Conservation (phyloP, 2,797 vertebrate genomes). For the Centroberyx gerrardi region DNA sequence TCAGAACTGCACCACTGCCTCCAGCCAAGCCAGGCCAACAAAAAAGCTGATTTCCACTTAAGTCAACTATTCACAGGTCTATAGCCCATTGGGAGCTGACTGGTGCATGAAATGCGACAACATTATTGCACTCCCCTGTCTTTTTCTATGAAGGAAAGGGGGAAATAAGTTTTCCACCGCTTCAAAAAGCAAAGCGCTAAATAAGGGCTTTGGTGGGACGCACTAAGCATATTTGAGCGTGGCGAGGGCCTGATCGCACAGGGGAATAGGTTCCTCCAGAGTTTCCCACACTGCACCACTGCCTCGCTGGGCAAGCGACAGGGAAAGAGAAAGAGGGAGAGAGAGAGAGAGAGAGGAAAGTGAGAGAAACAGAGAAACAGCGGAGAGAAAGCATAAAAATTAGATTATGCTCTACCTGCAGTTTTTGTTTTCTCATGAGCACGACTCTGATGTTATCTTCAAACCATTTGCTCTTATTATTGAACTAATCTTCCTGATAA, state of each 20-base stretch:
- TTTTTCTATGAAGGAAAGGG: slow-evolving; percentile 61
- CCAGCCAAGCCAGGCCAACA: slow-evolving; percentile 17
- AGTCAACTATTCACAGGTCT: slow-evolving; percentile 65
- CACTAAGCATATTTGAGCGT: slow-evolving; percentile 79
- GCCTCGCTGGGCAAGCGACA: slow-evolving; percentile 32
- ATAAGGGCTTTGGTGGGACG: slow-evolving; percentile 70
- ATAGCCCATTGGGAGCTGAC: slow-evolving; percentile 72
- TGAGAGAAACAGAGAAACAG: slow-evolving; percentile 9
- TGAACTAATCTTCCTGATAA: slow-evolving; percentile 4
- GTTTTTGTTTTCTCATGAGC: slow-evolving; percentile 48
- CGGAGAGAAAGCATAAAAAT: slow-evolving; percentile 26
- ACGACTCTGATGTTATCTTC: slow-evolving; percentile 14
- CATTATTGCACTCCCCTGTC: slow-evolving; percentile 65
- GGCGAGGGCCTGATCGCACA: slow-evolving; percentile 57
- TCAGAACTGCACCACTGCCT: slow-evolving; percentile 14
- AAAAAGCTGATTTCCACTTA: slow-evolving; percentile 49
- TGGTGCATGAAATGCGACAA: slow-evolving; percentile 68
- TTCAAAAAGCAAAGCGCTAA: slow-evolving; percentile 62
- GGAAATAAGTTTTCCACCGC: slow-evolving; percentile 52
- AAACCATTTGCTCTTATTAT: slow-evolving; percentile 25
- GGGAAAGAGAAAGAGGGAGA: not conserved
- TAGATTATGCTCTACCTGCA: slow-evolving; percentile 46
- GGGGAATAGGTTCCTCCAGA: slow-evolving; percentile 57
- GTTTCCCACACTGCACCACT: slow-evolving; percentile 53
- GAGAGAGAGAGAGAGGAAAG: slow-evolving; percentile 3